A percentile compares a stretch with the other conserved stretches of the same genome.
phyloP scores from a whole-genome alignment of 2,797 vertebrate species.

The Lerista edwardsae region DNA sequence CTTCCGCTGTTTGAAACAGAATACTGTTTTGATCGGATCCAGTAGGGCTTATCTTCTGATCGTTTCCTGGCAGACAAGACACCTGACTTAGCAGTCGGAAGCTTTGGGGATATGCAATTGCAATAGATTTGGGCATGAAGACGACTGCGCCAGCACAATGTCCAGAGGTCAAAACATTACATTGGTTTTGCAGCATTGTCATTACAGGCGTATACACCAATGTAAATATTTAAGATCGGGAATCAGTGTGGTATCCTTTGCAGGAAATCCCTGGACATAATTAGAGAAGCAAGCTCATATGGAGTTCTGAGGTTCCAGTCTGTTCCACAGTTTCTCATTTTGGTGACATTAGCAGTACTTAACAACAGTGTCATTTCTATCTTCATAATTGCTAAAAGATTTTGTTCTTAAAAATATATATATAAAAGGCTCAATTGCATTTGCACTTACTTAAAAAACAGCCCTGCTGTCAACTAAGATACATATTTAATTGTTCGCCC shows the following conservation, averaged over 20 bases:
- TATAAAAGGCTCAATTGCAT: constrained; percentile 56
- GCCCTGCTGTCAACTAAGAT: constrained; percentile 48
- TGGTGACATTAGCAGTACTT: neutral
- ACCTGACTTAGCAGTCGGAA: neutral
- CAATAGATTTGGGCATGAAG: neutral
- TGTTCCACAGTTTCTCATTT: constrained; percentile 28
- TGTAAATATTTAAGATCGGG: neutral
- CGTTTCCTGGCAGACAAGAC: neutral
- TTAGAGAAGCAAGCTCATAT: neutral
- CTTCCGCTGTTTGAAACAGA: too few relatives aligned
- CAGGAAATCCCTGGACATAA: constrained; percentile 3
- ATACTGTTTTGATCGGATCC: too few relatives aligned
- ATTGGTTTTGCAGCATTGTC: neutral
- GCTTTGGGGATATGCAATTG: neutral
- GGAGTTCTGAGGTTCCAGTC: neutral
- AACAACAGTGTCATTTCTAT: constrained; percentile 30
- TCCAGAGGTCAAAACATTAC: neutral
- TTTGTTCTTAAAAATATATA: constrained; percentile 40
- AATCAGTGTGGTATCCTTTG: neutral
- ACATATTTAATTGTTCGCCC: constrained; percentile 66
- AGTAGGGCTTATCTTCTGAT: neutral
- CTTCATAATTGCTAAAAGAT: constrained; percentile 17
- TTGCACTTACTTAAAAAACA: constrained; percentile 55
- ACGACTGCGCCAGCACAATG: neutral
- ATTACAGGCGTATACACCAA: neutral